A percentile compares a stretch with the other conserved stretches of the same genome.
Conservation (phyloP, 2,797 vertebrate species). For the Psittacula echo region DNA sequence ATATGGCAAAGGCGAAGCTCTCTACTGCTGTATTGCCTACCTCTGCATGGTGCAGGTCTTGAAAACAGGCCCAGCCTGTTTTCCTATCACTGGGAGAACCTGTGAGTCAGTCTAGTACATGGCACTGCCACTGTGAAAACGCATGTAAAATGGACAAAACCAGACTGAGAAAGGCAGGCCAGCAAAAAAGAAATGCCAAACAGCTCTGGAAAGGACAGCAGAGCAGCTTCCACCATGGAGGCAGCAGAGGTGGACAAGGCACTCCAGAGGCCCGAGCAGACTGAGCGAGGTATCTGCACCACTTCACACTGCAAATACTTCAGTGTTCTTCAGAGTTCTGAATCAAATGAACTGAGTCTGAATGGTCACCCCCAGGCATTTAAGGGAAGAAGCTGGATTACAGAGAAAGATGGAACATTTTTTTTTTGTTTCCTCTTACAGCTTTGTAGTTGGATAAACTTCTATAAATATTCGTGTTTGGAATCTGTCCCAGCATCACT, state of each 20-base stretch:
- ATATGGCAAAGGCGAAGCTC: neutral
- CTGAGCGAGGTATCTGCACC: neutral
- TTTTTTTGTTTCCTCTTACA: conserved; percentile 52
- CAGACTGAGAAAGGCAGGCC: neutral
- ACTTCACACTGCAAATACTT: neutral
- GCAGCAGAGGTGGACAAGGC: neutral
- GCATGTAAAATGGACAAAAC: neutral
- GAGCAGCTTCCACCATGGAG: neutral
- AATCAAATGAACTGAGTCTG: neutral
- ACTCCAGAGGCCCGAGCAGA: neutral
- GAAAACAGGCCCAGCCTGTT: neutral
- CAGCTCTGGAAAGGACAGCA: neutral
- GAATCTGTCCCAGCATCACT: conserved; percentile 73
- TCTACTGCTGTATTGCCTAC: neutral
- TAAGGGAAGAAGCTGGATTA: neutral
- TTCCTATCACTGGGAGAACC: neutral
- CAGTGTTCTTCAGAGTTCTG: neutral
- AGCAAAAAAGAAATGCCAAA: neutral
- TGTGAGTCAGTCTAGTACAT: neutral
- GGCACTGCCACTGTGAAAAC: neutral
- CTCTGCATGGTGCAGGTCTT: neutral
- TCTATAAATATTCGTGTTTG: conserved; percentile 76
- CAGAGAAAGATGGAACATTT: neutral
- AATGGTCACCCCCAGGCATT: neutral
- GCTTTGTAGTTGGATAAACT: conserved; percentile 57